These are phyloP conservation scores for Acanthosepion pharaonis DNA, from an alignment of 2,888 invertebrate genomes.

Conservation along the genomic window DNA sequence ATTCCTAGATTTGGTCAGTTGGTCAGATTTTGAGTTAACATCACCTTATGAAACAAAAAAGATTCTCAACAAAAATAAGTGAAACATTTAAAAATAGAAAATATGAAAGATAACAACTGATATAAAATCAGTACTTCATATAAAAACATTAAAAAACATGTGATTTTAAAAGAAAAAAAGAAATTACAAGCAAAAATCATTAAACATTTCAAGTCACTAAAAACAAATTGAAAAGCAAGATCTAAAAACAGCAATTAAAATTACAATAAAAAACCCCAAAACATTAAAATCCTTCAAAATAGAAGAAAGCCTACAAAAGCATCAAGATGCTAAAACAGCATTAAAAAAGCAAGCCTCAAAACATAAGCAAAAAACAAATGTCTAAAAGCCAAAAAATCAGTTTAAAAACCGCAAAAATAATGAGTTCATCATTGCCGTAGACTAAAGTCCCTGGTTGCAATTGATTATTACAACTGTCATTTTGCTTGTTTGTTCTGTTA, in stretches of 20 bases:
- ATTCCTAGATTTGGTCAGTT: no score
- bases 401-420: neutral
- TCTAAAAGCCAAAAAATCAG: neutral
- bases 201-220: neutral
- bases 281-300: neutral
- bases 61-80: no score
- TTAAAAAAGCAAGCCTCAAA: neutral
- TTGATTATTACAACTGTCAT: neutral
- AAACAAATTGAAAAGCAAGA: neutral
- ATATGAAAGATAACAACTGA: neutral
- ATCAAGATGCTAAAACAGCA: neutral
- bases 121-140: neutral
- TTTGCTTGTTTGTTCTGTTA: conserved; percentile 6
- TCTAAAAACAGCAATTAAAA: neutral
- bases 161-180: neutral
- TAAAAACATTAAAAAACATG: neutral
- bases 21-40: no score
- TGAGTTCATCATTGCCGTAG: neutral
- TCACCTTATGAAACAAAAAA: no score
- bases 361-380: neutral
- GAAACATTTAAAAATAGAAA: no score
- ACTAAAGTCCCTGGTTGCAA: conserved; percentile 14
- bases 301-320: neutral
- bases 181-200: neutral
- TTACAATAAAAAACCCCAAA: neutral